Evolutionary conservation across 2,888 invertebrate species (phyloP).

Genomic region (Rosalia funebris): DNA sequence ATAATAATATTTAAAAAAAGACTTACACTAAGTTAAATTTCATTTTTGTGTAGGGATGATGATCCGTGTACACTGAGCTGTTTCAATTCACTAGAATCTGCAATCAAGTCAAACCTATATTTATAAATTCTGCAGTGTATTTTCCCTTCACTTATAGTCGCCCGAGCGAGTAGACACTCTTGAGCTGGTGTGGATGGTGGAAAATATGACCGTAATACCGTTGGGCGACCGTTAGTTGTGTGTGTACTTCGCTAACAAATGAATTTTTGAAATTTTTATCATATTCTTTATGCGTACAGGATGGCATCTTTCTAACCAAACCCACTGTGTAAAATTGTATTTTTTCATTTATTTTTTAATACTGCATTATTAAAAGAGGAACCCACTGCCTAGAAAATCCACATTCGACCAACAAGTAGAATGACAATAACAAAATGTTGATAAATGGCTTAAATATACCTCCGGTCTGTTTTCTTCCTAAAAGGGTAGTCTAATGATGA

Average conservation of each 20-base stretch:
- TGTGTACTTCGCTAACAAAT: slow-evolving; percentile 33
- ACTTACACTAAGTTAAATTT: slow-evolving; percentile 59
- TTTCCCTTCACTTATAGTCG: slow-evolving; percentile 63
- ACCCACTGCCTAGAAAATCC: too few relatives aligned
- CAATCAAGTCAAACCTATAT: slow-evolving; percentile 58
- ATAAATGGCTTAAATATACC: too few relatives aligned
- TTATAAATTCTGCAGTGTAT: slow-evolving; percentile 62
- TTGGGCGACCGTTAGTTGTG: slow-evolving; percentile 10
- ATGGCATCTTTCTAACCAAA: too few relatives aligned
- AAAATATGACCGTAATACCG: not conserved
- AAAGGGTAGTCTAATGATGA: too few relatives aligned
- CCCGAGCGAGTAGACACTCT: slow-evolving; percentile 51
- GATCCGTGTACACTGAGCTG: slow-evolving; percentile 55
- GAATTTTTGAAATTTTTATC: slow-evolving; percentile 41
- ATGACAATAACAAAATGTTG: too few relatives aligned
- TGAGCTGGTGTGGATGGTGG: not conserved
- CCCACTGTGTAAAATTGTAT: too few relatives aligned
- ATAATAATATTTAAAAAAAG: slow-evolving; percentile 26
- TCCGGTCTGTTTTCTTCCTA: too few relatives aligned
- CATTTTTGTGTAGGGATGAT: slow-evolving; percentile 51
- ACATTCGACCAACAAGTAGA: too few relatives aligned
- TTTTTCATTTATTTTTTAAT: too few relatives aligned
- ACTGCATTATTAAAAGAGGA: too few relatives aligned
- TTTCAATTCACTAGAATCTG: slow-evolving; percentile 58
- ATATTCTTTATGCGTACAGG: slow-evolving; percentile 24